Conservation (phyloP, 1,140 invertebrate genomes). For the Eubasilissa regina region DNA sequence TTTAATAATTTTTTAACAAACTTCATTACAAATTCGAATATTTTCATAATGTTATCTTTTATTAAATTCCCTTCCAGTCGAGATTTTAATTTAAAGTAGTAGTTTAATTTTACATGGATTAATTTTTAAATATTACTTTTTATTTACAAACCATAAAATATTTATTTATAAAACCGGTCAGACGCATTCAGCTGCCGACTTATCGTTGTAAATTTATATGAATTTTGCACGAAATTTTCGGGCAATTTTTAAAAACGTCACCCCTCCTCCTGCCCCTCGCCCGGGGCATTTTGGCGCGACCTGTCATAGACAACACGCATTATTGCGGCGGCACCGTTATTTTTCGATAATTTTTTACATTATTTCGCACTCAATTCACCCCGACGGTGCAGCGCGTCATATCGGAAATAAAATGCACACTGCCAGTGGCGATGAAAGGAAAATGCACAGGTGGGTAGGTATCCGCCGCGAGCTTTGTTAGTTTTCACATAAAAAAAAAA, state of each 20-base stretch:
- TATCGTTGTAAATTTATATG: too few species aligned
- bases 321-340: constrained; percentile 43
- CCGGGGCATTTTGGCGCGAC: constrained; percentile 17
- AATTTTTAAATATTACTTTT: too few species aligned
- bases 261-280: constrained; percentile 3
- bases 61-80: too few species aligned
- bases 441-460: constrained; percentile 11
- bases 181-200: background rate
- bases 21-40: too few species aligned
- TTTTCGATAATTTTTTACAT: constrained; percentile 49
- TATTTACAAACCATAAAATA: too few species aligned
- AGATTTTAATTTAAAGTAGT: too few species aligned
- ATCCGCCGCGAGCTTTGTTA: background rate
- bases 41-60: too few species aligned
- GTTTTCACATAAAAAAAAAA: background rate
- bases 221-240: background rate
- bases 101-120: too few species aligned
- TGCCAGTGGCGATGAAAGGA: constrained; percentile 20
- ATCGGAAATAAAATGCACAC: constrained; percentile 50
- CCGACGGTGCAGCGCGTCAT: constrained; percentile 44
- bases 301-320: constrained; percentile 47
- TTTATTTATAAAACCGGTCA: too few species aligned
- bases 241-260: constrained; percentile 16
- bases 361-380: constrained; percentile 49
- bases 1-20: too few species aligned